A percentile compares a stretch with the other conserved stretches of the same genome.
Evolutionary conservation across 1,140 invertebrate species (phyloP).

Genomic region (Bursaphelenchus mucronatus): DNA sequence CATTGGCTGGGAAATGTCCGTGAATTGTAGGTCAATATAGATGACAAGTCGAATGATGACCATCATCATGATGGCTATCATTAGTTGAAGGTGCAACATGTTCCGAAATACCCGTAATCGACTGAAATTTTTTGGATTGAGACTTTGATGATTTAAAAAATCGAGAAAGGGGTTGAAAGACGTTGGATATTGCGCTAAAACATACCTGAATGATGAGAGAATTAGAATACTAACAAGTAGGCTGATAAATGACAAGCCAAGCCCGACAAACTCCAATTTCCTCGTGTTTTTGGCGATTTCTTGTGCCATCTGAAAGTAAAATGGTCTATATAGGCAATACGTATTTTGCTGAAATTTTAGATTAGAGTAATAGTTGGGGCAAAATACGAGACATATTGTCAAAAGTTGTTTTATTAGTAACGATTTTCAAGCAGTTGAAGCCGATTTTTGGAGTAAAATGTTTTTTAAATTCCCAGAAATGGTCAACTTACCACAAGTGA

Average conservation of each 20-base stretch:
- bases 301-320: constrained; percentile 65
- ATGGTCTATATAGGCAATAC: neutral
- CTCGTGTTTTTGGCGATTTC: constrained; percentile 73
- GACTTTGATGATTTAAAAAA: no score
- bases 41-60: constrained; percentile 75
- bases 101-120: constrained; percentile 78
- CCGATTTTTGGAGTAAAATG: no score
- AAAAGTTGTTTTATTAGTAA: constrained; percentile 2
- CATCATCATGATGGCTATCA: constrained; percentile 78
- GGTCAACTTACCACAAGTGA: constrained; percentile 38
- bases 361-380: no score
- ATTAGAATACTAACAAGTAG: constrained; percentile 73
- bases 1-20: constrained; percentile 27
- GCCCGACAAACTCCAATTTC: constrained; percentile 75
- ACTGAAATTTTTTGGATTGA: constrained; percentile 54
- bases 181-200: neutral
- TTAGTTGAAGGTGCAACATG: constrained; percentile 79
- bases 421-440: no score
- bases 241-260: constrained; percentile 73
- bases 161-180: neutral
- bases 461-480: no score
- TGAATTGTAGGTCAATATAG: constrained; percentile 76
- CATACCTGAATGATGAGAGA: constrained; percentile 75
- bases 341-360: no score
- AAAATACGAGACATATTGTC: neutral